These are phyloP conservation scores for Atrina japonica DNA, from an alignment of 2,888 invertebrate genomes.

Conservation along the genomic window DNA sequence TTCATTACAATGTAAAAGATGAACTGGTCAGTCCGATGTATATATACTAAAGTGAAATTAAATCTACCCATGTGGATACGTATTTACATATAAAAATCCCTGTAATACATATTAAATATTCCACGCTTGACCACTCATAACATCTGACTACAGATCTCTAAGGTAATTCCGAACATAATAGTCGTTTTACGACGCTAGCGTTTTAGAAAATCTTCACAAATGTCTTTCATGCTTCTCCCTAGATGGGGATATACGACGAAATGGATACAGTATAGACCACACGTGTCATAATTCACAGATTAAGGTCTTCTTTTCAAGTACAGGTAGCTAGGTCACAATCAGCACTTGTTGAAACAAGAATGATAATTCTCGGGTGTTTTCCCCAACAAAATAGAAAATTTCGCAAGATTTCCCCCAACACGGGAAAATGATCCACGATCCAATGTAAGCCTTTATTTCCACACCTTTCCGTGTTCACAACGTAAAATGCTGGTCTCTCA, in stretches of 20 bases:
- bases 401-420: not conserved
- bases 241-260: not conserved
- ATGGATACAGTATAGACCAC: not conserved
- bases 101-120: too few species aligned
- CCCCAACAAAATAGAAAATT: not conserved
- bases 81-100: too few species aligned
- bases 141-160: too few species aligned
- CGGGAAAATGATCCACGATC: constrained; percentile 1
- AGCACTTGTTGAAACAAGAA: not conserved
- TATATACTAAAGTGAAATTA: too few species aligned
- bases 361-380: constrained; percentile 6
- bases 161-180: too few species aligned
- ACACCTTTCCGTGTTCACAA: constrained; percentile 5
- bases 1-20: too few species aligned
- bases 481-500: constrained; percentile 11
- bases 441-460: constrained; percentile 4
- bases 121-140: too few species aligned
- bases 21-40: too few species aligned
- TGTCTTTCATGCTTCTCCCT: constrained; percentile 5
- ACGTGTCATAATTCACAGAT: not conserved
- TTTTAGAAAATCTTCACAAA: constrained; percentile 11
- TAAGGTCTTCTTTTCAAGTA: constrained; percentile 4
- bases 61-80: too few species aligned
- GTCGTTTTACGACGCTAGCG: too few species aligned
- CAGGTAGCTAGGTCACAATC: not conserved